phyloP scores from a whole-genome alignment of 1,140 invertebrate species.

The Trichomalopsis sarcophagae region DNA sequence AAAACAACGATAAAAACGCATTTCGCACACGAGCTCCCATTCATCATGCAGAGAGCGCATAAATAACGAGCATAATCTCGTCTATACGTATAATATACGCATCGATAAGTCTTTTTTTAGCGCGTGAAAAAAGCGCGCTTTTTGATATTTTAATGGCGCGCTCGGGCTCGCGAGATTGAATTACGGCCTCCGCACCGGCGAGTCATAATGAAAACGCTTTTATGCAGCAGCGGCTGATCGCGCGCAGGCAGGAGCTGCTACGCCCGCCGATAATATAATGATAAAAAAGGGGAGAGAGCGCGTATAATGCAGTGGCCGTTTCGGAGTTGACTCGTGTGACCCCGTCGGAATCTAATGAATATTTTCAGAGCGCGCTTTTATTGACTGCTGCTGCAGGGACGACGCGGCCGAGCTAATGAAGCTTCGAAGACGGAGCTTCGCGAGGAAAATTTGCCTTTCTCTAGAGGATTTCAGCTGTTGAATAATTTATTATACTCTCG shows the following conservation, averaged over 20 bases:
- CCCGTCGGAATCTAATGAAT: neutral
- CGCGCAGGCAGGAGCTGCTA: neutral
- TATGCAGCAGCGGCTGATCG: neutral
- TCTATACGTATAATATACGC: neutral
- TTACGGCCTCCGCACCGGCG: neutral
- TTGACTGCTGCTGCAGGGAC: neutral
- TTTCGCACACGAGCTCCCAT: neutral
- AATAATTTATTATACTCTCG: neutral
- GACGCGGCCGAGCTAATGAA: neutral
- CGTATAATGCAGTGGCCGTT: neutral
- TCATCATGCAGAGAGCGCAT: neutral
- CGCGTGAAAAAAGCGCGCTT: slow-evolving; percentile 1
- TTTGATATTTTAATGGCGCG: slow-evolving; percentile 18
- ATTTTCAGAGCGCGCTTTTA: neutral
- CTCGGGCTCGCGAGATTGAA: neutral
- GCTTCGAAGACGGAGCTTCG: neutral
- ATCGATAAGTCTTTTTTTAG: slow-evolving; percentile 16
- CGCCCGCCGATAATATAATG: neutral
- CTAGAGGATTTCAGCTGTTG: neutral
- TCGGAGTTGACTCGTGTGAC: neutral
- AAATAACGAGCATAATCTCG: neutral
- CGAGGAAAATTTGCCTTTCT: neutral
- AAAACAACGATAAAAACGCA: neutral
- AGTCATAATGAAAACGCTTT: slow-evolving; percentile 27
- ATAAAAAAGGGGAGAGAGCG: neutral